Conservation (phyloP, 2,797 vertebrate genomes). For the Epinephelus coioides region DNA sequence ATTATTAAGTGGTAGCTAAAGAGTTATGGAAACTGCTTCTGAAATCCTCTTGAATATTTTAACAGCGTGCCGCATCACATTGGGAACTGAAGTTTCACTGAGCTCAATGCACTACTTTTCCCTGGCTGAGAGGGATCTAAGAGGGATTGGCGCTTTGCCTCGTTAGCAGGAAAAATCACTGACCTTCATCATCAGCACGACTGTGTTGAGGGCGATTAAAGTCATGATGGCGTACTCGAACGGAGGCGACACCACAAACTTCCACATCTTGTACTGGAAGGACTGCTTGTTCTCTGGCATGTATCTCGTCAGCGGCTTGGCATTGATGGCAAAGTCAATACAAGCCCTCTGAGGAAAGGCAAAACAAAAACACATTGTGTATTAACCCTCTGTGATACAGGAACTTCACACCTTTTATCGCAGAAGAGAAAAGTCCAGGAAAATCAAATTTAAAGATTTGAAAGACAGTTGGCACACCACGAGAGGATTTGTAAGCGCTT, state of each 20-base stretch:
- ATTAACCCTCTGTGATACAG: background rate
- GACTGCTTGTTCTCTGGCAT: conserved; percentile 98
- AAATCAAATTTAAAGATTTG: conserved; percentile 30
- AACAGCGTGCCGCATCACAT: background rate
- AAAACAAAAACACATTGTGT: conserved; percentile 15
- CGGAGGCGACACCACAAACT: conserved; percentile 96
- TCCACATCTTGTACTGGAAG: conserved; percentile 99
- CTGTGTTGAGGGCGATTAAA: conserved; percentile 97
- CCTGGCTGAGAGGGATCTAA: conserved; percentile 15
- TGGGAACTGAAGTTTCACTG: conserved; percentile 7
- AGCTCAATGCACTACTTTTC: conserved; percentile 6
- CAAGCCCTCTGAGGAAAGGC: conserved; percentile 91
- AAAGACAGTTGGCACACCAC: conserved; percentile 22
- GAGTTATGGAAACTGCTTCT: conserved; percentile 33
- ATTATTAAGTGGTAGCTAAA: conserved; percentile 36
- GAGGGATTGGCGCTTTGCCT: conserved; percentile 13
- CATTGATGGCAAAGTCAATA: conserved; percentile 98
- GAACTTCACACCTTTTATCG: conserved; percentile 9
- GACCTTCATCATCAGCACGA: conserved; percentile 99
- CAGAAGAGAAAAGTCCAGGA: conserved; percentile 5
- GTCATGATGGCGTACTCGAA: conserved; percentile 99
- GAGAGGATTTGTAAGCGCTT: conserved; percentile 9
- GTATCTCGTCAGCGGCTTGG: conserved; percentile 96
- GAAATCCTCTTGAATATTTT: conserved; percentile 31
- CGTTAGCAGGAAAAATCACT: conserved; percentile 50